Percentiles rank a stretch among this genome's conserved stretches.
Conservation (phyloP, 2,797 vertebrate species). For the Sphenodon punctatus region DNA sequence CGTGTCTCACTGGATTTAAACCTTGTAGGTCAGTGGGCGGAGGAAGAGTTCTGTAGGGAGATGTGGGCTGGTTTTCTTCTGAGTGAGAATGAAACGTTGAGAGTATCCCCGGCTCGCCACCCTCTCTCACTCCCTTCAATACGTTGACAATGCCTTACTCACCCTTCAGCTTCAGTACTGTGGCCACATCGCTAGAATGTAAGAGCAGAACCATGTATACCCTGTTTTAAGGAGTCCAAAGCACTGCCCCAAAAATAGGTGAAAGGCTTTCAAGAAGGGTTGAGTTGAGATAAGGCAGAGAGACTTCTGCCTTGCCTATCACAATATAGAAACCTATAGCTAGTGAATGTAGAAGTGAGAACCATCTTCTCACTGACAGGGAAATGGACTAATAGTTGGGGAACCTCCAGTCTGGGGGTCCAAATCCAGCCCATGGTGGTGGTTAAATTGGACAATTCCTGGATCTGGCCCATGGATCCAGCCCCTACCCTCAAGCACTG, state of each 20-base stretch:
- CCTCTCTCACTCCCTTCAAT: neutral
- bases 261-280: rapidly evolving
- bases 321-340: too few relatives aligned
- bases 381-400: neutral
- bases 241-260: neutral
- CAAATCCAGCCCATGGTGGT: too few relatives aligned
- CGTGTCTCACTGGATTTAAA: conserved; percentile 36
- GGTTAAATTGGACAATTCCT: too few relatives aligned
- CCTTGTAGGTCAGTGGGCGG: conserved; percentile 14
- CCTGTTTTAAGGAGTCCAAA: neutral
- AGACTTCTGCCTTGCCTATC: neutral
- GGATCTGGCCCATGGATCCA: too few relatives aligned
- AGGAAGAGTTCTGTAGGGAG: conserved; percentile 14
- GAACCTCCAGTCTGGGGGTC: too few relatives aligned
- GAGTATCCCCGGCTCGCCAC: too few relatives aligned
- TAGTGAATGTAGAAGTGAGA: neutral
- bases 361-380: neutral
- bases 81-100: conserved; percentile 17
- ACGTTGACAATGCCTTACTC: neutral
- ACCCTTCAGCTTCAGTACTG: neutral
- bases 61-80: neutral
- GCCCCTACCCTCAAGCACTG: too few relatives aligned
- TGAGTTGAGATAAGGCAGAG: neutral
- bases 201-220: neutral
- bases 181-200: neutral